phyloP scores from a whole-genome alignment of 92 coral and sea anemone genomes.

The Palythoa grandiflora region DNA sequence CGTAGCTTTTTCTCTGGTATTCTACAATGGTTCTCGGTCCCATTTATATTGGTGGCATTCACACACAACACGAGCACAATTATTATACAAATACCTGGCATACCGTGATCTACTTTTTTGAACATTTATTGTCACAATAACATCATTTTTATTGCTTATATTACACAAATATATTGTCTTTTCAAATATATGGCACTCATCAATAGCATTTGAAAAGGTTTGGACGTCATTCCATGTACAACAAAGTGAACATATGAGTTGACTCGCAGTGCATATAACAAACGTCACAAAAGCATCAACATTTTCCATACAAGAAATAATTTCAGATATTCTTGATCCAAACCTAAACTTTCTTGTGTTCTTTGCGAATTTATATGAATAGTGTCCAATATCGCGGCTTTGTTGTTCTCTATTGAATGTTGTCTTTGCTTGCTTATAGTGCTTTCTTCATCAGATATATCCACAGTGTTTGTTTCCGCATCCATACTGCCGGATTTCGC shows the following conservation, averaged over 20 bases:
- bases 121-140: conserved; percentile 26
- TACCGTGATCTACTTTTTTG: conserved; percentile 39
- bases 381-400: conserved; percentile 11
- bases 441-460: not conserved
- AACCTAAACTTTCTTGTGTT: conserved; percentile 17
- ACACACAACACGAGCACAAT: conserved; percentile 36
- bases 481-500: conserved; percentile 1
- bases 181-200: not conserved
- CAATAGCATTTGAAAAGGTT: conserved; percentile 32
- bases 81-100: conserved; percentile 32
- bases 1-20: conserved; percentile 35
- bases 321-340: conserved; percentile 5
- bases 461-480: conserved; percentile 2
- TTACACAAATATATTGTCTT: conserved; percentile 12
- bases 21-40: conserved; percentile 57
- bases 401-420: no score
- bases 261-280: not conserved
- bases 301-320: not conserved
- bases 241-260: conserved; percentile 6
- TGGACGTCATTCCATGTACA: conserved; percentile 30
- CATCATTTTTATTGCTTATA: conserved; percentile 19
- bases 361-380: not conserved
- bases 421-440: conserved; percentile 7
- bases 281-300: not conserved
- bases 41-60: conserved; percentile 47